Base-by-base conservation (phyloP, 2,797 vertebrate genomes). In the Sternarchorhynchus goeldii region DNA sequence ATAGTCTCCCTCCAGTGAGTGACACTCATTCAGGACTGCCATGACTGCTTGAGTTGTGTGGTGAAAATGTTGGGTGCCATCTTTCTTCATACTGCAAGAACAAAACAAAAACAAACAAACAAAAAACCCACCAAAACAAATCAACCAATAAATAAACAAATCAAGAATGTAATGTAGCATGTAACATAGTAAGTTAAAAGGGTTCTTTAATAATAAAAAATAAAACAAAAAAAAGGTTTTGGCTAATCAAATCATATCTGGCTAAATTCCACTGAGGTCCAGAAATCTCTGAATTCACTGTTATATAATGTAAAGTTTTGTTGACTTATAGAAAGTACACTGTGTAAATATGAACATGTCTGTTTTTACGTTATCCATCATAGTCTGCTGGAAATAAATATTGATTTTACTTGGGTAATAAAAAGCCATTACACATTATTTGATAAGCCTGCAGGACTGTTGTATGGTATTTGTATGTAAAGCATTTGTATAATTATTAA, bases 1-100 rank as follows among this genome's bases (percentile, higher is more conserved):
- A 74, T 39, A 59, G 56, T 55, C 75, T 71, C 68, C 25, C 55
- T 78, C 66, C 57, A 20, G 66, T 8, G 36, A 56, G 69, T 57
- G 53, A 14, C 55, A 14, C 31, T 57, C 55, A n/a, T 5, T 71
- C 31, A 32, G 56, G 29, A 25, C 25, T 16, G 20, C 5, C 21
- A 31, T 31, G 25, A 18, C 16, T 32, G 17, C n/a, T 32, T 57
- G 14, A n/a, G 53, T 29, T 71, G 25, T 18, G 4, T 32, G 66
- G 25, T 41, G 39, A 41, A 71, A 34, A 20, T 71, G 68, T 71
- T 34, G 53, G 10, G 50, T 5, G 50, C 25, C 45, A 18, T 32
- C 18, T n/a, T 70, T 29, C 67, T 34, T n/a, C 7, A 16, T 5
- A 29, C 25, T 29, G 41, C 17, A 20, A 50, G 17, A 68, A 50